Base-by-base conservation (phyloP, 2,888 invertebrate genomes). In the Sarcophaga carnaria region DNA sequence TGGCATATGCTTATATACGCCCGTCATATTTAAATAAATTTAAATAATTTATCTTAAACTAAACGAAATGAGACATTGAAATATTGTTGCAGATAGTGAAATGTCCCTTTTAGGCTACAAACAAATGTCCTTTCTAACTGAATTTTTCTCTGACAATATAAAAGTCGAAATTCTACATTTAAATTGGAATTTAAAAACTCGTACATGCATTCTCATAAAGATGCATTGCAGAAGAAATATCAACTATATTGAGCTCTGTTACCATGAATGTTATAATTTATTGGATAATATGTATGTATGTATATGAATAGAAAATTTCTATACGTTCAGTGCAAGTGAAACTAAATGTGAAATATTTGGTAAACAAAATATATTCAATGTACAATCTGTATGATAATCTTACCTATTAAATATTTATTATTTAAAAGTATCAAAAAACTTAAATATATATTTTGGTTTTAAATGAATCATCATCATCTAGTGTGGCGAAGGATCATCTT, bases 391-490 rank as follows among this genome's bases (percentile, higher is more conserved):
- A 4, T 54, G 17, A 54, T 1, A 54, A 76, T 87, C 87, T 87
- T 87, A 87, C 87, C 87, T 84, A 87, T 59, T 76, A 60, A 64
- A 63, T 49, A 69, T 49, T 79, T 64, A 74, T 82, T 59, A 84
- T 81, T 69, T 37, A 37, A 37, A 37, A 8, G 81, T 84, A 84
- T 71, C 70, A 87, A 84, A 80, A 83, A 81, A 62, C 64, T 60
- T 45, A 78, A 81, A 59, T 3, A 71, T 76, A 54, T 22, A 66
- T 76, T 71, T 78, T 67, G 6, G 14, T 47, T 45, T 63, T 62
- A 22, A 54, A 27, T 70, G 54, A 75, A 74, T 69, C 74, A 37
- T 37, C 37, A 37, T 37, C 37, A 49, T 85, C 64, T 81, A 85
- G 64, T 78, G 69, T 63, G 47, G 66, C 60, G 64, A 67, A 27